Conservation (phyloP, 2,888 invertebrate genomes). For the Branchellion lobata region DNA sequence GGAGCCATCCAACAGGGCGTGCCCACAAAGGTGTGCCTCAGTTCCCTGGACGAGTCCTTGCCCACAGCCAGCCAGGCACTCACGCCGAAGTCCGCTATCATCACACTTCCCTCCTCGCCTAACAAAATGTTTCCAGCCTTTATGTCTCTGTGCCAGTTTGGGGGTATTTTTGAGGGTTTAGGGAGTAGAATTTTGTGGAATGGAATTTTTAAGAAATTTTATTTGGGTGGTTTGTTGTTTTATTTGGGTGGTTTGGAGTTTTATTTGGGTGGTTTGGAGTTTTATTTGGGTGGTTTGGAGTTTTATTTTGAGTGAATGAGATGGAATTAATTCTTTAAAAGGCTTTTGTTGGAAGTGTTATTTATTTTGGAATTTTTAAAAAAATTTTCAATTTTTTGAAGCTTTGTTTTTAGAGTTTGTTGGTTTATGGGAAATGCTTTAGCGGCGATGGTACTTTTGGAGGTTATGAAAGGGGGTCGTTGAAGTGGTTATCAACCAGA, state of each 20-base stretch:
- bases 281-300: neutral
- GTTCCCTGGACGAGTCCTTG: slow-evolving; percentile 83
- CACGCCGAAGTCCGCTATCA: slow-evolving; percentile 98
- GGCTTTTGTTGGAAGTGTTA: too few species aligned
- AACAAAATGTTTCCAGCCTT: slow-evolving; percentile 96
- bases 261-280: neutral
- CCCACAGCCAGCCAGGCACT: slow-evolving; percentile 95
- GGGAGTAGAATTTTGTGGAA: neutral
- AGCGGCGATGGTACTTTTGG: too few species aligned
- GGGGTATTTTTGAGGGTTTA: neutral
- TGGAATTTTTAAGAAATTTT: neutral
- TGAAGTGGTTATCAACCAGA: too few species aligned
- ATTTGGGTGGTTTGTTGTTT: neutral
- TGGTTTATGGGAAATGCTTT: too few species aligned
- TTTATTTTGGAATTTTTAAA: too few species aligned
- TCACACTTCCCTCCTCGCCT: slow-evolving; percentile 91
- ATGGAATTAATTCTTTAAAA: too few species aligned
- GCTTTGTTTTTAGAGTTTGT: too few species aligned
- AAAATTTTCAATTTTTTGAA: too few species aligned
- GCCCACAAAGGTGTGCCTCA: slow-evolving; percentile 95
- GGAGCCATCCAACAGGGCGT: slow-evolving; percentile 99
- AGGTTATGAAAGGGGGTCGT: too few species aligned
- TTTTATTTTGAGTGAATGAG: too few species aligned
- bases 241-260: neutral
- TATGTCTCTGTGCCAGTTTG: slow-evolving; percentile 73